Conservation (phyloP, 2,797 vertebrate species). For the Pangasius sanitwongsei region DNA sequence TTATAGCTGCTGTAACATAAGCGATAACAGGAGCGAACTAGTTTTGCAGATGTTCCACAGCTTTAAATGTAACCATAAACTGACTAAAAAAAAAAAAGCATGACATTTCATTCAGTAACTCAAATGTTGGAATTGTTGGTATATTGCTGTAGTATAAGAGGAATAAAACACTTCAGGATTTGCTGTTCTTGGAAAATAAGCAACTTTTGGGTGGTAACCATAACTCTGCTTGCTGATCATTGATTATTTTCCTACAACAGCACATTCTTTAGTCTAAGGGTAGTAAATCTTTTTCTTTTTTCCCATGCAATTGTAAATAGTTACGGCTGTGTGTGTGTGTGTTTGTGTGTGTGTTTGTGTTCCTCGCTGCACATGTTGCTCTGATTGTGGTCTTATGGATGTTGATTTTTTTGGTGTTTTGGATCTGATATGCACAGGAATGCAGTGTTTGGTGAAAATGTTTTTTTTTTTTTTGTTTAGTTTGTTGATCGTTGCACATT, state of each 20-base stretch:
- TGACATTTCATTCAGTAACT: no score
- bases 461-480: background rate
- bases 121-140: background rate
- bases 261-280: background rate
- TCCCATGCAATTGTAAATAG: background rate
- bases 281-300: background rate
- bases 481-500: background rate
- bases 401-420: background rate
- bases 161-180: background rate
- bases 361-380: background rate
- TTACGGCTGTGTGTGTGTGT: background rate
- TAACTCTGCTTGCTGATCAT: background rate
- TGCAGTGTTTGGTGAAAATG: background rate
- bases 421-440: background rate
- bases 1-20: no score
- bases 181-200: background rate
- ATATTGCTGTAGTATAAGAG: background rate
- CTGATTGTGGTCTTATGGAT: background rate
- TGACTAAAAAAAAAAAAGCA: no score
- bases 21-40: background rate
- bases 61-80: no score
- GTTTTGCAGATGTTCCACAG: no score
- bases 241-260: background rate
- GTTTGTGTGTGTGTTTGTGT: background rate
- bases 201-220: background rate